Evolutionary conservation across 2,797 vertebrate species (phyloP).

Genomic region (Echiichthys vipera): DNA sequence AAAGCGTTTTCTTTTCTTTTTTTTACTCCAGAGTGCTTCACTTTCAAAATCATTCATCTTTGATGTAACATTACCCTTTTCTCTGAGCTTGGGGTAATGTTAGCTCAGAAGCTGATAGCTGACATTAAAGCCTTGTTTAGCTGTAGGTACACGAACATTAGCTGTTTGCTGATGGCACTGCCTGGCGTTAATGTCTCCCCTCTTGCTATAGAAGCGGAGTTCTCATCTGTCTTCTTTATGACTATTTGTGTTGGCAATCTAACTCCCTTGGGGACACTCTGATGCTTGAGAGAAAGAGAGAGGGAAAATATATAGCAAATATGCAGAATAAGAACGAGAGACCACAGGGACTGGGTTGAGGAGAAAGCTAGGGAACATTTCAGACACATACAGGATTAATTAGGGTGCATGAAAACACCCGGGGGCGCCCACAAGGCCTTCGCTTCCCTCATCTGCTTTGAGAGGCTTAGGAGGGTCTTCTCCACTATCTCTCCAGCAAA

Average conservation of each 20-base stretch:
- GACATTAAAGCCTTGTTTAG: constrained; percentile 56
- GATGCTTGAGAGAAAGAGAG: constrained; percentile 35
- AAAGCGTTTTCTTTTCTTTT: neutral
- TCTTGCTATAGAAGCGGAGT: constrained; percentile 42
- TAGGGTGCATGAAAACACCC: constrained; percentile 68
- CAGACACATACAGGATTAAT: constrained; percentile 73
- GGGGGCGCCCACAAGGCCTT: constrained; percentile 59
- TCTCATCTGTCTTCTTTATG: constrained; percentile 71
- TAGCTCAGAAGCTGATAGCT: constrained; percentile 30
- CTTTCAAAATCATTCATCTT: constrained; percentile 22
- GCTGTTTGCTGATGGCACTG: constrained; percentile 49
- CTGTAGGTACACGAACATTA: constrained; percentile 51
- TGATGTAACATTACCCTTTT: constrained; percentile 27
- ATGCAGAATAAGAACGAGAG: constrained; percentile 47
- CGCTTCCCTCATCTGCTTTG: constrained; percentile 36
- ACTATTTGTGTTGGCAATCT: constrained; percentile 66
- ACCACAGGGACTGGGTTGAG: constrained; percentile 47
- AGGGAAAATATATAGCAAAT: constrained; percentile 47
- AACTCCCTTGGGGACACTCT: constrained; percentile 43
- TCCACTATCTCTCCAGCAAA: constrained; percentile 46
- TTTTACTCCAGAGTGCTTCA: neutral
- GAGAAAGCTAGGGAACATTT: constrained; percentile 59
- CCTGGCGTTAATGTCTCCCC: constrained; percentile 50
- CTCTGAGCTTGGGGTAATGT: constrained; percentile 13
- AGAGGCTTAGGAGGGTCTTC: constrained; percentile 52